These are phyloP conservation scores for Nannoperca obscura DNA, from an alignment of 2,797 vertebrate genomes.

Conservation along the genomic window DNA sequence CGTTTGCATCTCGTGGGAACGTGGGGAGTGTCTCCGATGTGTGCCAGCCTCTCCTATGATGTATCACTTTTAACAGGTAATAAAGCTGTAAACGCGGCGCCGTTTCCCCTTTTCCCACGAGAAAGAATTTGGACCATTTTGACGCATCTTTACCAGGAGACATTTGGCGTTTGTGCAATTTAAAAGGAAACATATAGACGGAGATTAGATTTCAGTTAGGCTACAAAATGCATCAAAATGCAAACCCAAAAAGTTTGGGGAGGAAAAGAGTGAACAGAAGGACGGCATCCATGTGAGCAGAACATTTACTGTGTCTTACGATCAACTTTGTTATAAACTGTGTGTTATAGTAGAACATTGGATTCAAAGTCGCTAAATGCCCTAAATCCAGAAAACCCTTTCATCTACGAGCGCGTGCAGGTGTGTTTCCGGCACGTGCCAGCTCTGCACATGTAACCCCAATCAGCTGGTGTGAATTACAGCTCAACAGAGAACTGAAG, in stretches of 20 bases:
- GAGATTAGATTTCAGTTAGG: too few relatives aligned
- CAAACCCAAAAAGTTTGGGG: neutral
- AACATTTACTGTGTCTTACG: neutral
- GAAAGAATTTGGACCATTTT: neutral
- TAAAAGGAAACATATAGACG: too few relatives aligned
- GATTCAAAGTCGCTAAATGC: neutral
- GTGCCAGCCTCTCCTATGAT: neutral
- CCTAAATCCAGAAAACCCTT: neutral
- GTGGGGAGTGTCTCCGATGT: neutral
- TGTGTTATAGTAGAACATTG: neutral
- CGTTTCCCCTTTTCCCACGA: slow-evolving; percentile 39
- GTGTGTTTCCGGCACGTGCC: slow-evolving; percentile 6
- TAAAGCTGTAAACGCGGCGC: slow-evolving; percentile 48
- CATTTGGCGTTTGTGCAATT: neutral
- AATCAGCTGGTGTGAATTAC: neutral
- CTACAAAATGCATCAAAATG: too few relatives aligned
- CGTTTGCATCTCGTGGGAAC: slow-evolving; percentile 49
- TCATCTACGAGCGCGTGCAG: slow-evolving; percentile 3
- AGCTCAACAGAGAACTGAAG: neutral
- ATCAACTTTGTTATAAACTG: neutral
- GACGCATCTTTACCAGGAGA: neutral
- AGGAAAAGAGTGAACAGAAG: neutral
- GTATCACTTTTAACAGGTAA: slow-evolving; percentile 43
- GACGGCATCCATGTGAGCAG: too few relatives aligned
- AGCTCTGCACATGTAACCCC: neutral